phyloP scores from a whole-genome alignment of 2,888 invertebrate species.

The Anarsia innoxiella region DNA sequence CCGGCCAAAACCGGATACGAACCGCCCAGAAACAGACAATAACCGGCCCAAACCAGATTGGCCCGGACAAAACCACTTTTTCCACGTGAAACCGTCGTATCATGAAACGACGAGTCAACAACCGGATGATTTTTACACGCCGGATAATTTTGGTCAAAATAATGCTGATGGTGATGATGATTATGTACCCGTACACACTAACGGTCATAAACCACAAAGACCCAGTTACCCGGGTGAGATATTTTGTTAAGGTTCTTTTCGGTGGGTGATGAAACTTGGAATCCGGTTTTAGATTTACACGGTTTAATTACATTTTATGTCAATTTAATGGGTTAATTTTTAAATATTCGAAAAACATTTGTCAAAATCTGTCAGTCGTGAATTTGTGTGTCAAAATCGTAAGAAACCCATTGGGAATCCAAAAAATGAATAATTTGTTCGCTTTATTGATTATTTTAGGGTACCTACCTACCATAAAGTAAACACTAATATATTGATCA shows the following conservation, averaged over 20 bases:
- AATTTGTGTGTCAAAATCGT: too few species aligned
- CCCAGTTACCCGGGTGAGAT: slow-evolving; percentile 66
- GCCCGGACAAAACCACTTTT: slow-evolving; percentile 43
- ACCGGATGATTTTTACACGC: slow-evolving; percentile 46
- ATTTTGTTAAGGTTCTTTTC: slow-evolving; percentile 19
- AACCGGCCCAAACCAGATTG: slow-evolving; percentile 41
- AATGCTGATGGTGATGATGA: slow-evolving; percentile 54
- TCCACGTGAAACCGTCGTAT: slow-evolving; percentile 68
- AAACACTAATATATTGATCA: too few species aligned
- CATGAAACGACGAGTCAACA: slow-evolving; percentile 54
- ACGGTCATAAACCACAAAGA: slow-evolving; percentile 45
- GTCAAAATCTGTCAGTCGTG: too few species aligned
- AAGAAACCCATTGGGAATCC: too few species aligned
- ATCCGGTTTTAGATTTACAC: too few species aligned
- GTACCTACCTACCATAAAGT: too few species aligned
- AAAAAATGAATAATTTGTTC: too few species aligned
- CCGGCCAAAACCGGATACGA: slow-evolving; percentile 28
- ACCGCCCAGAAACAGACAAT: slow-evolving; percentile 22
- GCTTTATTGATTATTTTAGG: too few species aligned
- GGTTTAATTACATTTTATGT: background rate
- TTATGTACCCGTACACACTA: slow-evolving; percentile 60
- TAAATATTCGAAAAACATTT: too few species aligned
- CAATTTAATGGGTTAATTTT: too few species aligned
- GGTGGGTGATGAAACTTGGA: slow-evolving; percentile 27
- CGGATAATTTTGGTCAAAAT: slow-evolving; percentile 31